Evolutionary conservation across 2,797 vertebrate species (phyloP).

Genomic region (Mus spretus): DNA sequence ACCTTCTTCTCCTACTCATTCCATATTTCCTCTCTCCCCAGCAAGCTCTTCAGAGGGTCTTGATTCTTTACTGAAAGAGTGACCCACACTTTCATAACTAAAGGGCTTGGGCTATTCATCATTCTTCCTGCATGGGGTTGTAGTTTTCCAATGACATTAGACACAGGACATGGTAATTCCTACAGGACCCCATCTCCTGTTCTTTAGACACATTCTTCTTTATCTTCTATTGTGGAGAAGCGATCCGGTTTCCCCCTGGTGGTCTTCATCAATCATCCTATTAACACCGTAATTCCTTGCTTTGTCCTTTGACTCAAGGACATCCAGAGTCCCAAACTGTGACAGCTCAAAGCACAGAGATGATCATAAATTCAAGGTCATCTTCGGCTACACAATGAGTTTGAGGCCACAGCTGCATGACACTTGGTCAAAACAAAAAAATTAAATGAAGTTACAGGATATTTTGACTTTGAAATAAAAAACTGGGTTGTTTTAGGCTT

Average conservation of each 20-base stretch:
- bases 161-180: neutral
- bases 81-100: neutral
- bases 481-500: neutral
- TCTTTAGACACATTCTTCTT: neutral
- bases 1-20: neutral
- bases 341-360: neutral
- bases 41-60: neutral
- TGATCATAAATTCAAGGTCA: neutral
- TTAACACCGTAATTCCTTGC: neutral
- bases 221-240: neutral
- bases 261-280: neutral
- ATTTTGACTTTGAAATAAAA: conserved; percentile 22
- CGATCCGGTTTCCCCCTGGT: neutral
- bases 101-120: neutral
- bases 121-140: neutral
- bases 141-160: neutral
- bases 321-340: neutral
- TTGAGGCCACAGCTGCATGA: neutral
- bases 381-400: neutral
- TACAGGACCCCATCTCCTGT: neutral
- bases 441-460: neutral
- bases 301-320: neutral
- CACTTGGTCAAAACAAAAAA: neutral
- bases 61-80: neutral
- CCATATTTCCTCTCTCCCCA: neutral